These are phyloP conservation scores for Glaucomys volans DNA, from an alignment of 2,113 vertebrate species.

Conservation along the genomic window DNA sequence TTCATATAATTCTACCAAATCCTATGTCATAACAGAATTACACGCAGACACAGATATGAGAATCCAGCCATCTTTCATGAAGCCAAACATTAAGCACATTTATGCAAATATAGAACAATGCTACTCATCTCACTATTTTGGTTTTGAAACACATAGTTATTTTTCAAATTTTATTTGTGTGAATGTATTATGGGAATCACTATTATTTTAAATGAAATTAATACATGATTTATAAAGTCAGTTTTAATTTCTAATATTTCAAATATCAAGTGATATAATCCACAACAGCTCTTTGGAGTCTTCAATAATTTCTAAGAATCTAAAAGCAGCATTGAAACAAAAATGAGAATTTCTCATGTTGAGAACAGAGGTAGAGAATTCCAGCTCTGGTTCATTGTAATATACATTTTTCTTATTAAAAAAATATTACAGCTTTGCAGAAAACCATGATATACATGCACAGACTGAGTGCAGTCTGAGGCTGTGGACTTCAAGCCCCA, in stretches of 20 bases:
- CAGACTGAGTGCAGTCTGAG: not conserved
- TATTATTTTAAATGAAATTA: not conserved
- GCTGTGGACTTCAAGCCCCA: not conserved
- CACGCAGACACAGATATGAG: not conserved
- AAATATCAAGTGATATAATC: not conserved
- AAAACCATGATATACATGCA: fast-evolving
- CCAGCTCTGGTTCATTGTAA: not conserved
- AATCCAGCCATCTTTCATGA: not conserved
- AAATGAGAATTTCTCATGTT: not conserved
- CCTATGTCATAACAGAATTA: not conserved
- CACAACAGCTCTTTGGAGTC: not conserved
- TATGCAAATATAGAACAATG: not conserved
- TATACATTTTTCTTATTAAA: not conserved
- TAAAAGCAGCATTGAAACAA: not conserved
- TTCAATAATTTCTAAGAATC: not conserved
- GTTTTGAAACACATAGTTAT: not conserved
- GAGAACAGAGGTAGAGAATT: not conserved
- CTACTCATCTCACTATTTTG: not conserved
- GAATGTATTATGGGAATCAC: not conserved
- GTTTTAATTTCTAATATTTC: not conserved
- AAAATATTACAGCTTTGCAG: not conserved
- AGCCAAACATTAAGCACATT: not conserved
- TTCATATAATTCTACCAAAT: not conserved
- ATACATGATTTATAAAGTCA: not conserved
- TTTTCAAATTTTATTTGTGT: not conserved